Conservation (phyloP, 2,113 vertebrate species). For the Tupaia chinensis region DNA sequence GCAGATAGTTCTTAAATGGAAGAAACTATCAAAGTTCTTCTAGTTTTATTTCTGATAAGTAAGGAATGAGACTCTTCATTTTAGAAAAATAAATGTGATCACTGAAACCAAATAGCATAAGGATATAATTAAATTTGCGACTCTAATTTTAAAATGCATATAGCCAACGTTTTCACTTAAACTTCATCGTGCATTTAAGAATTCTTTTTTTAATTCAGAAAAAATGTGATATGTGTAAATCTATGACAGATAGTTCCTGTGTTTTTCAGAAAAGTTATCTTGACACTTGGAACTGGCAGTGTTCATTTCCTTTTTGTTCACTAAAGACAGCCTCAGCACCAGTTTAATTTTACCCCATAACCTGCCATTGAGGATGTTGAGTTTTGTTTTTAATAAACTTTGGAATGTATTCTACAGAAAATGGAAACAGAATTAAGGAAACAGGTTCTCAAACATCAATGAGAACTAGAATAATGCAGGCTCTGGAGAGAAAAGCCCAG, state of each 20-base stretch:
- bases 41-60: not conserved
- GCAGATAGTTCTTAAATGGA: not conserved
- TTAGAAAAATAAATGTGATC: constrained; percentile 42
- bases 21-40: not conserved
- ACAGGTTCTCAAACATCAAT: not conserved
- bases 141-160: constrained; percentile 4
- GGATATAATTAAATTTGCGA: not conserved
- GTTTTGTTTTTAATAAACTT: constrained; percentile 1
- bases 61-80: not conserved
- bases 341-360: not conserved
- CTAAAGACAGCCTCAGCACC: not conserved
- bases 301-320: constrained; percentile 8
- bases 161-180: not conserved
- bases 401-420: not conserved
- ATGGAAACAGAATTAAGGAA: not conserved
- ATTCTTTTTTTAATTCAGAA: constrained; percentile 14
- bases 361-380: not conserved
- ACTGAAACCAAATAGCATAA: constrained; percentile 39
- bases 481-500: not conserved
- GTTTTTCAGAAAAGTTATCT: constrained; percentile 47
- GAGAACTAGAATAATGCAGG: not conserved
- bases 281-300: constrained; percentile 20
- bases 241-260: not conserved
- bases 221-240: not conserved
- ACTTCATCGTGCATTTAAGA: constrained; percentile 29